Percentiles rank a stretch among this genome's conserved stretches.
These are phyloP conservation scores for Dermochelys coriacea DNA, from an alignment of 2,797 vertebrate species.

Conservation along the genomic window DNA sequence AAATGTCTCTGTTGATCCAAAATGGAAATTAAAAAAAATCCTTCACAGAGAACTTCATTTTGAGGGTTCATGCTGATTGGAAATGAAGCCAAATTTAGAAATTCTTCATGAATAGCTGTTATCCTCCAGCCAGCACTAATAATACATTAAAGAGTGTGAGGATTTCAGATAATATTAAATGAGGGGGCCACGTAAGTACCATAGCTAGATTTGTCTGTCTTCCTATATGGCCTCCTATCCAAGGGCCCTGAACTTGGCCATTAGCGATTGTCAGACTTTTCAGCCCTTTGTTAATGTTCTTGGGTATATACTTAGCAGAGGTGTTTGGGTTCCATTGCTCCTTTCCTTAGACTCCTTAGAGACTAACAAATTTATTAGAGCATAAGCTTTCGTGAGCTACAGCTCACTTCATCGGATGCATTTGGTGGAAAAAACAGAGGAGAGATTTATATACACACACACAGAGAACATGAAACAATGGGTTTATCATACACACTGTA, in stretches of 20 bases:
- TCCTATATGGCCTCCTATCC: rapidly evolving
- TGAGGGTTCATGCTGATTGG: background rate
- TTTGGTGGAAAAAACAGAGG: too few relatives aligned
- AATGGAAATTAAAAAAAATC: background rate
- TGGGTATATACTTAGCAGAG: background rate
- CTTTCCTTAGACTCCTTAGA: background rate
- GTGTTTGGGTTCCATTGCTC: background rate
- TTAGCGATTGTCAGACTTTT: rapidly evolving
- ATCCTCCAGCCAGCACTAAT: background rate
- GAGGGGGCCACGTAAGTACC: background rate
- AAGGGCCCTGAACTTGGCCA: background rate
- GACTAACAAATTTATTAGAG: too few relatives aligned
- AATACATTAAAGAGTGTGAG: background rate
- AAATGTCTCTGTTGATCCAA: background rate
- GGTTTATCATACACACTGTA: too few relatives aligned
- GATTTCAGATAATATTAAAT: background rate
- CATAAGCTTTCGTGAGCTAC: too few relatives aligned
- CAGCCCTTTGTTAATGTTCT: background rate
- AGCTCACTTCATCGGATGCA: too few relatives aligned
- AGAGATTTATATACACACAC: too few relatives aligned
- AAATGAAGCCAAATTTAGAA: background rate
- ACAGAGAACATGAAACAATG: too few relatives aligned
- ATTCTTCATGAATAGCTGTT: background rate
- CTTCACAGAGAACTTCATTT: background rate
- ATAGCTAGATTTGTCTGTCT: background rate